These are phyloP conservation scores for Autographa pulchrina DNA, from an alignment of 2,888 invertebrate genomes.

Conservation along the genomic window DNA sequence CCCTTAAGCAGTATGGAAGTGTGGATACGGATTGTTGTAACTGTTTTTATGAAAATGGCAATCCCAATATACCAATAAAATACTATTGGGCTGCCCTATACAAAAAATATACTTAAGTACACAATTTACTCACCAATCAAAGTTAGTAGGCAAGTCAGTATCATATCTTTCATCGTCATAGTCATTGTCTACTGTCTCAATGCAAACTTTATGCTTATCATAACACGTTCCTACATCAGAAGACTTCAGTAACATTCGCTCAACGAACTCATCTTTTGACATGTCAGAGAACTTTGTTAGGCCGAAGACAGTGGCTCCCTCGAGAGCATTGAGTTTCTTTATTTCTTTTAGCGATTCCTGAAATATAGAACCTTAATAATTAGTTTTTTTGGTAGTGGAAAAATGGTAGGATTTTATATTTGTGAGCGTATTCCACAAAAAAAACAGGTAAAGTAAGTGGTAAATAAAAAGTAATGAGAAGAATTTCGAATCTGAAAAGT, in stretches of 20 bases:
- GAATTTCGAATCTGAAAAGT: too few species aligned
- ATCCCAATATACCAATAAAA: too few species aligned
- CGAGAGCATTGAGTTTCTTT: constrained; percentile 48
- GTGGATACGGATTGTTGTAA: too few species aligned
- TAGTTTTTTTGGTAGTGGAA: too few species aligned
- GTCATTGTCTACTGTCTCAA: background rate
- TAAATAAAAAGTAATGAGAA: too few species aligned
- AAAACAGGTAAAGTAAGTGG: too few species aligned
- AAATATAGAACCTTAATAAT: constrained; percentile 26
- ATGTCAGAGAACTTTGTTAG: constrained; percentile 21
- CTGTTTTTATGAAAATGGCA: too few species aligned
- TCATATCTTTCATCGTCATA: background rate
- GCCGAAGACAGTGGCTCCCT: constrained; percentile 58
- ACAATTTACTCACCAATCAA: constrained; percentile 57
- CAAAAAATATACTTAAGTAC: background rate
- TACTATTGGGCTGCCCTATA: too few species aligned
- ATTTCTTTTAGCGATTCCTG: constrained; percentile 65
- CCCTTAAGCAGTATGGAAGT: too few species aligned
- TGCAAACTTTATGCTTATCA: background rate
- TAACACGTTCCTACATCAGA: background rate
- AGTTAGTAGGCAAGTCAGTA: background rate
- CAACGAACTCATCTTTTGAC: constrained; percentile 48
- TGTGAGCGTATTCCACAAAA: too few species aligned
- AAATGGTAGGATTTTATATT: too few species aligned
- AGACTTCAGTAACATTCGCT: constrained; percentile 9